phyloP scores from a whole-genome alignment of 2,113 vertebrate genomes.

The Macaca mulatta region DNA sequence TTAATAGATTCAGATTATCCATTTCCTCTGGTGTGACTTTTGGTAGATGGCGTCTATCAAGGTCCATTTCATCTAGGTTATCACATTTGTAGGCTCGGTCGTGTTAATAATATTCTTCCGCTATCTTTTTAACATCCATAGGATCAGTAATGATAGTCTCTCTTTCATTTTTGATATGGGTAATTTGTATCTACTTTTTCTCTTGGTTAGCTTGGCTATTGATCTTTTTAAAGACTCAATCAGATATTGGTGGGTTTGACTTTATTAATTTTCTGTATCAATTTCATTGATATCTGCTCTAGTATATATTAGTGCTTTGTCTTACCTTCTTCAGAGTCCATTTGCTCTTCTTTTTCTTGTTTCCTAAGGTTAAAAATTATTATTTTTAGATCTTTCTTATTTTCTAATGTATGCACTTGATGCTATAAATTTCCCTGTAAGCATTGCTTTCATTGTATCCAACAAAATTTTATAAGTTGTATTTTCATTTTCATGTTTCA shows the following conservation, averaged over 20 bases:
- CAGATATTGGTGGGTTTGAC: background rate
- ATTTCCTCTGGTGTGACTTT: background rate
- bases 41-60: background rate
- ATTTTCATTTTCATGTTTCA: background rate
- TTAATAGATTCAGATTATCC: background rate
- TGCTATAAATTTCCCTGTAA: background rate
- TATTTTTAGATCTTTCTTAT: no score
- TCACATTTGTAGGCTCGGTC: background rate
- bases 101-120: background rate
- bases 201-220: background rate
- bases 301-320: background rate
- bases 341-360: background rate
- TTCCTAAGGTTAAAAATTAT: background rate
- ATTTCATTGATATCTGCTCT: background rate
- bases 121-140: background rate
- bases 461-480: background rate
- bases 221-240: background rate
- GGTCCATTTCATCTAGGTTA: background rate
- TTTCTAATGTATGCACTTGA: no score
- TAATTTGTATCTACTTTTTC: background rate
- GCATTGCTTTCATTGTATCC: background rate
- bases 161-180: background rate
- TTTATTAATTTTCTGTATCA: background rate
- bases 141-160: background rate
- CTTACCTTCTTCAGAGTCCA: background rate